Evolutionary conservation across 2,113 vertebrate genomes (phyloP), one percentile per base, ranked within the genome.

Genomic region (Oncorhynchus nerka): DNA sequence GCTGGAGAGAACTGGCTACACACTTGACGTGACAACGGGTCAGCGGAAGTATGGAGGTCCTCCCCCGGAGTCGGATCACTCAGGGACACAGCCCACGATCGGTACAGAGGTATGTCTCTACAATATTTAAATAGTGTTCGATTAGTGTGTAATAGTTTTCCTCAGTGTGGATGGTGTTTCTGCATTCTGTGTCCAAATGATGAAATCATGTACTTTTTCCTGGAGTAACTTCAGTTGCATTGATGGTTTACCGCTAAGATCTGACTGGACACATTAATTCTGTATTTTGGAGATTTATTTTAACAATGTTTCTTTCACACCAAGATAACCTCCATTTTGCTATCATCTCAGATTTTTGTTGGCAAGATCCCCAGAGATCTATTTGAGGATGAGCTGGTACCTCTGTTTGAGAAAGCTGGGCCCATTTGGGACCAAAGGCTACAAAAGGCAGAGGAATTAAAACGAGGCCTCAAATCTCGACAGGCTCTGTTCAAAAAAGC

Each of bases 41-140:
- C 98, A 99, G 92, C 95, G 98, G 88, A 99, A 99, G 86, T 99
- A 99, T 89, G 98, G 98, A 70, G 98, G 98, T 79, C 98, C 98
- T 70, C 98, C 98, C 84, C 98, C 98, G 92, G 96, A 97, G 85
- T 94, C 95, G 69, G 92, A 97, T 78, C 96, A 98, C 90, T 95
- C 97, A 82, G 97, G 96, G 88, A 91, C 94, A 9, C 97, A 99
- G 78, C 97, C 98, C 87, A 96, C 97, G 88, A 94, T 98, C 83
- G 98, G 98, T 92, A 99, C 98, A 91, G 98, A 99, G 96, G 98
- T 99, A 92, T 89, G 89, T 13, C 20, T 22, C 28, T 0, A 5
- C 1, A 2, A 32, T 26, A 24, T 6, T 30, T n/a, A 2, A 59
- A 15, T 12, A 9, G 2, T 11, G 9, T 51, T 20, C 0, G 51